Evolutionary conservation across 1,140 invertebrate species (phyloP).

Genomic region (Camponotus vicinus): DNA sequence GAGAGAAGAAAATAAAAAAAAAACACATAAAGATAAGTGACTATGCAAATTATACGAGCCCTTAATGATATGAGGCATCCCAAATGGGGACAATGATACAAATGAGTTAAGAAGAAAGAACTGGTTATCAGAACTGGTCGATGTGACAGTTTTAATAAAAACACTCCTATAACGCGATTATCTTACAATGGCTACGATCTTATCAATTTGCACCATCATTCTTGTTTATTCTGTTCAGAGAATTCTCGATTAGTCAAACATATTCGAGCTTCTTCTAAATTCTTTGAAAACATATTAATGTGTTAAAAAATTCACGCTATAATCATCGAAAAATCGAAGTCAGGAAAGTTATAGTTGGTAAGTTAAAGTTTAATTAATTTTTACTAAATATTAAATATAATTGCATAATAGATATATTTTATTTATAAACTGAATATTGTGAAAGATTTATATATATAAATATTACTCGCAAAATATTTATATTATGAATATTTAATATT

Average conservation of each 20-base stretch:
- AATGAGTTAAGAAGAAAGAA: slow-evolving; percentile 13
- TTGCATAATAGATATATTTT: no score
- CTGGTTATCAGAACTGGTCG: not conserved
- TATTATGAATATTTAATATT: not conserved
- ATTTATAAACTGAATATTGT: not conserved
- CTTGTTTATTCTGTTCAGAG: slow-evolving; percentile 23
- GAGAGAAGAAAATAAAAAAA: not conserved
- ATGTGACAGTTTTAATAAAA: slow-evolving; percentile 28
- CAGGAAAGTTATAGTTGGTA: not conserved
- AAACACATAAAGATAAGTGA: not conserved
- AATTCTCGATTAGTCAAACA: slow-evolving; percentile 29
- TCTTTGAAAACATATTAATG: not conserved
- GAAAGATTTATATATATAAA: no score
- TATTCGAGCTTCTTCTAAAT: not conserved
- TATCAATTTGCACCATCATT: slow-evolving; percentile 41
- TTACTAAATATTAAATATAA: not conserved
- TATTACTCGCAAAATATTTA: not conserved
- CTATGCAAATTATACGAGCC: not conserved
- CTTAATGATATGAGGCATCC: slow-evolving; percentile 2
- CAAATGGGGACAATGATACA: slow-evolving; percentile 19
- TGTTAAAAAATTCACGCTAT: not conserved
- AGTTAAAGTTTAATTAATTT: not conserved
- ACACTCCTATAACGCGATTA: slow-evolving; percentile 32
- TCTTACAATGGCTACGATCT: slow-evolving; percentile 17
- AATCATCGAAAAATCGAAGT: not conserved